Percentiles rank a stretch among this genome's conserved stretches.
phyloP scores from a whole-genome alignment of 2,888 invertebrate genomes.

The Tipula lateralis region DNA sequence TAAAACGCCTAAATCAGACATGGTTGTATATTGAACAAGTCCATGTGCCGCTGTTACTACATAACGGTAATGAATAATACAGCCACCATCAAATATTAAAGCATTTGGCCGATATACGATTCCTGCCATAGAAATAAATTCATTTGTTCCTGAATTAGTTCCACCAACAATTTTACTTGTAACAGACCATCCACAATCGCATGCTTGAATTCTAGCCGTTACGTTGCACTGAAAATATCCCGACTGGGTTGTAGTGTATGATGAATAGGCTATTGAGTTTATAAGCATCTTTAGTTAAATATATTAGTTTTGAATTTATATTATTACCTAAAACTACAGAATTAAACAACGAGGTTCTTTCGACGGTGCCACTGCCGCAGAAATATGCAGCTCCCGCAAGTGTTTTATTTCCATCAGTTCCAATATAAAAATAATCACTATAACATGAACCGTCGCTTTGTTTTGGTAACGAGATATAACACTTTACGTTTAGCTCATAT shows the following conservation, averaged over 20 bases:
- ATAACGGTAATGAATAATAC: constrained; percentile 48
- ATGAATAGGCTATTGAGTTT: background rate
- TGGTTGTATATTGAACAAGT: constrained; percentile 35
- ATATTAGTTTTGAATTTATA: background rate
- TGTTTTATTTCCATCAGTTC: constrained; percentile 45
- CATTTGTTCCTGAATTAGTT: constrained; percentile 51
- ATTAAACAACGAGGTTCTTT: background rate
- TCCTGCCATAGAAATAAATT: constrained; percentile 57
- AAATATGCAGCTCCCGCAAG: constrained; percentile 46
- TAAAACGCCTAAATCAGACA: constrained; percentile 42
- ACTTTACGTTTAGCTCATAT: constrained; percentile 41
- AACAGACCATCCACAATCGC: constrained; percentile 46
- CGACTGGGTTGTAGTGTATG: background rate
- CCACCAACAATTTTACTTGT: constrained; percentile 54
- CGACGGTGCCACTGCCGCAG: constrained; percentile 42
- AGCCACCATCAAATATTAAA: constrained; percentile 49
- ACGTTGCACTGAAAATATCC: background rate
- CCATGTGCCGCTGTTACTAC: constrained; percentile 56
- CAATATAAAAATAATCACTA: constrained; percentile 45
- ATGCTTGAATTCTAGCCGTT: constrained; percentile 37
- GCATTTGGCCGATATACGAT: constrained; percentile 45
- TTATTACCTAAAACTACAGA: background rate
- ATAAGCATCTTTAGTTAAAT: background rate
- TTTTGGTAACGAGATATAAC: constrained; percentile 42
- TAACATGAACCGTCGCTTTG: constrained; percentile 38